Base-by-base conservation (phyloP, 2,888 invertebrate species). In the Catocala nupta region DNA sequence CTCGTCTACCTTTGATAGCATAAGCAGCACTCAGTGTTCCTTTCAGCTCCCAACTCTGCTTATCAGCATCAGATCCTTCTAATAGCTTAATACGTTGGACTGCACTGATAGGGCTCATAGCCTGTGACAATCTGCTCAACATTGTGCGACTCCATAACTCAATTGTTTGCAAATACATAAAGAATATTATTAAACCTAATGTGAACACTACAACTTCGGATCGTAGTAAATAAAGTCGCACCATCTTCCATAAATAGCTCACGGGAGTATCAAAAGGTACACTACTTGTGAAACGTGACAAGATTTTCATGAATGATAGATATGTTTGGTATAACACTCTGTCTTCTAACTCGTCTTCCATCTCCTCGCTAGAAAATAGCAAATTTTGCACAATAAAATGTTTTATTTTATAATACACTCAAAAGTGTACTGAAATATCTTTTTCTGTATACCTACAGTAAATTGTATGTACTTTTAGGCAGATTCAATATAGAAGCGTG, bases 331-430 rank as follows among this genome's bases (percentile, higher is more conserved):
- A 97, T 82, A 98, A 95, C 82, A 98, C 96, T 95, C 96, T 96
- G 84, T 98, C 98, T 94, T 98, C 98, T 84, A 98, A 94, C 94
- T 98, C 98, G 96, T 98, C 98, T 96, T 98, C 98, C 98, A 98
- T 98, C 84, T 91, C 93, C 89, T 83, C 82, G 79, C 63, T 59
- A 43, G 52, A 68, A 66, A 59, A 65, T 56, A 72, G 54, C 71
- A 71, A 62, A 76, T 66, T 63, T 76, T 70, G 67, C 62, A 65
- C 66, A 74, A 75, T 59, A 76, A 70, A 74, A 65, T 13, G 11
- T 54, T 44, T 57, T 43, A 5, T 60, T 54, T 48, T 25, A 56
- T 51, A 44, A 55, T 36, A 44, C 60, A 59, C 70, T 10, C 39
- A 60, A 55, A 56, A 67, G 55, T 62, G 55, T 52, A 70, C 57